Conservation (phyloP, 2,888 invertebrate species). For the Caenorhabditis zanzibari region DNA sequence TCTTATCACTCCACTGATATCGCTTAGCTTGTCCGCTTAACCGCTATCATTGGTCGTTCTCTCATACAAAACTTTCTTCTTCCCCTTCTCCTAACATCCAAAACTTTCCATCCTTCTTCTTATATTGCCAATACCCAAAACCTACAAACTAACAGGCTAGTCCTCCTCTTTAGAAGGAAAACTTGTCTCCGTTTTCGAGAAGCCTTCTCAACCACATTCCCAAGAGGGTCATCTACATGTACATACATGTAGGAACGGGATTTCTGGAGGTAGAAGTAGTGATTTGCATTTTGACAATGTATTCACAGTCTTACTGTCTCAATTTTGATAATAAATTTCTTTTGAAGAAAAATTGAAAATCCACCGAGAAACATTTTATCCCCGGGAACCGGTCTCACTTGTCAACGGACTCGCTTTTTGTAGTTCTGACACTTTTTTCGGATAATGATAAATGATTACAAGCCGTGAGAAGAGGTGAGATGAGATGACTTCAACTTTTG, state of each 20-base stretch:
- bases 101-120: too few relatives aligned
- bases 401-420: conserved; percentile 49
- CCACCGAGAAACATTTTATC: neutral
- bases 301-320: too few relatives aligned
- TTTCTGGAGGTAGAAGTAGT: neutral
- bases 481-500: neutral
- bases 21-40: neutral
- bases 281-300: conserved; percentile 56
- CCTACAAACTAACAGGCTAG: conserved; percentile 10
- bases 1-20: neutral
- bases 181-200: conserved; percentile 26
- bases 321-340: neutral
- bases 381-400: conserved; percentile 23
- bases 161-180: neutral
- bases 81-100: conserved; percentile 5
- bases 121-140: neutral
- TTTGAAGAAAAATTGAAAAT: neutral
- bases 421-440: conserved; percentile 40
- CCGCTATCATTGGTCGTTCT: neutral
- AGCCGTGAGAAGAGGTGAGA: neutral
- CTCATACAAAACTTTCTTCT: neutral
- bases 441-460: neutral
- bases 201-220: conserved; percentile 30
- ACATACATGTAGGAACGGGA: conserved; percentile 21
- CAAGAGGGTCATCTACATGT: conserved; percentile 29